Evolutionary conservation across 2,888 invertebrate species (phyloP), one percentile per base, ranked within the genome.

Genomic region (Cantharis rustica): DNA sequence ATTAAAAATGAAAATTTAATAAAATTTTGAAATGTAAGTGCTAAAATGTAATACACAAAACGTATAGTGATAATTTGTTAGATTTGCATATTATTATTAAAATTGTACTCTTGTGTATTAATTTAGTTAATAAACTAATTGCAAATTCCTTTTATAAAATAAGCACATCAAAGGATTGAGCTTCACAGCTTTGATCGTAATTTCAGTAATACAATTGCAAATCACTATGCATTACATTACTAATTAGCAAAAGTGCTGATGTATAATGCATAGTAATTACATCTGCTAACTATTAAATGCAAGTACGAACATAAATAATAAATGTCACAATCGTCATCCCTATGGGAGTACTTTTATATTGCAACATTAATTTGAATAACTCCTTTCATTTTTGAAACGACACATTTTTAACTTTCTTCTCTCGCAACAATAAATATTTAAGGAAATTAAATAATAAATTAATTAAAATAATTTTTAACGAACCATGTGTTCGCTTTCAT

Each of bases 131-230:
- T 75, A 72, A 75, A 75, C 72, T 63, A 75, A 75, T 75, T 75
- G 72, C 72, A 72, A 68, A 75, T 75, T 75, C 75, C 75, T 75
- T 75, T 75, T 75, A 75, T 72, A 72, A 68, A 75, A 69, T 75
- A 72, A 71, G 69, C 72, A 72, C 75, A 75, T 75, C 75, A 75
- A 75, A 75, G 75, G 75, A 75, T 72, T 72, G 75, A 75, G 75
- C 75, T 63, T 75, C 75, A 69, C 75, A 72, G 75, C 75, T 75
- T 75, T 72, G 72, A 75, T 75, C 75, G 72, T 72, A 75, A 75
- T 75, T 75, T 61, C 69, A 62, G 62, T 75, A 75, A 75, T 71
- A 72, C 72, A 75, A 75, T 75, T 72, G 71, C 68, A 68, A 72
- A 75, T 75, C 75, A 72, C 75, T 72, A 72, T 69, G 75, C 75